Conservation (phyloP, 1,140 invertebrate species). For the Papilio aristodemus region DNA sequence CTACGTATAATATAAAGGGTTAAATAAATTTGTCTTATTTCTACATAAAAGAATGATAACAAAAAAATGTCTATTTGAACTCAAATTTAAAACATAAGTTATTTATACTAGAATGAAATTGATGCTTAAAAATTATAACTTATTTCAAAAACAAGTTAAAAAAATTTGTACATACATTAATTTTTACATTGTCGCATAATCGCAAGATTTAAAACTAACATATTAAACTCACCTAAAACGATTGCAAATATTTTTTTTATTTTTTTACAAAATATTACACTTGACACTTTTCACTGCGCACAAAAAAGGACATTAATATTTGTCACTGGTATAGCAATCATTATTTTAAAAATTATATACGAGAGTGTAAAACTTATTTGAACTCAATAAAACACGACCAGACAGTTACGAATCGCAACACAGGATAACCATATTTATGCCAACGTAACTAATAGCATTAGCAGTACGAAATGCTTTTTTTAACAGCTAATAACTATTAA, state of each 20-base stretch:
- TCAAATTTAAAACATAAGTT: too few species aligned
- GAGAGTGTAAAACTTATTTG: constrained; percentile 26
- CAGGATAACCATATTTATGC: not conserved
- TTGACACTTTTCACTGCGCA: constrained; percentile 18
- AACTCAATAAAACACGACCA: constrained; percentile 28
- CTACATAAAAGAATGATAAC: too few species aligned
- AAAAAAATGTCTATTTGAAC: too few species aligned
- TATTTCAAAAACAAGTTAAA: too few species aligned
- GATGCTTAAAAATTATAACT: too few species aligned
- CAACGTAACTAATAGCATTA: constrained; percentile 12
- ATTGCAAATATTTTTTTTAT: constrained; percentile 9
- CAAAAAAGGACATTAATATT: constrained; percentile 10
- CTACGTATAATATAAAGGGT: too few species aligned
- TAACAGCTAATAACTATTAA: constrained; percentile 1
- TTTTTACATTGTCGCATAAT: not conserved
- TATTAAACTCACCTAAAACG: constrained; percentile 1
- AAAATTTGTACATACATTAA: too few species aligned
- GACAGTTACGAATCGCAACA: constrained; percentile 15
- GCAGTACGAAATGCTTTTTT: not conserved
- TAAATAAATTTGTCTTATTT: too few species aligned
- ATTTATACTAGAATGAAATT: too few species aligned
- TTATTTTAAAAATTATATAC: constrained; percentile 28
- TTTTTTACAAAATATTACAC: not conserved
- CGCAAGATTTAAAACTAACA: not conserved
- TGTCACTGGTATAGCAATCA: constrained; percentile 10